A percentile compares a stretch with the other conserved stretches of the same genome.
Conservation (phyloP, 2,797 vertebrate species). For the Enteromius thamalakanensis region DNA sequence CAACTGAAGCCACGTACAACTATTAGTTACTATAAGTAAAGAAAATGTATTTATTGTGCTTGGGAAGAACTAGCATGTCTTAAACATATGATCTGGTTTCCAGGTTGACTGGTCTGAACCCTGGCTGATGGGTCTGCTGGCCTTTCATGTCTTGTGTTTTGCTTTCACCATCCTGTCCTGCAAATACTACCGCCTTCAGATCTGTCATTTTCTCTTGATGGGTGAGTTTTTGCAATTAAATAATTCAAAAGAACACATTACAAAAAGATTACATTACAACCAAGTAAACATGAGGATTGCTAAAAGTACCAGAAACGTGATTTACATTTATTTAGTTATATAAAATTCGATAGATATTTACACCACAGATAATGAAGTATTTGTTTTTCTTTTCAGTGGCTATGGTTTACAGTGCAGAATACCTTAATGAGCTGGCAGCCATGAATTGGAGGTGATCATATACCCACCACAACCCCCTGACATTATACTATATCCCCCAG, state of each 20-base stretch:
- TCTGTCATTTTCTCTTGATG: slow-evolving; percentile 88
- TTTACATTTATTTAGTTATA: background rate
- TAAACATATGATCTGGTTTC: background rate
- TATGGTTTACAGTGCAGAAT: slow-evolving; percentile 89
- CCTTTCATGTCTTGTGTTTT: slow-evolving; percentile 87
- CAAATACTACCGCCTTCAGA: slow-evolving; percentile 84
- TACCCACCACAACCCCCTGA: background rate
- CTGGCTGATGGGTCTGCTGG: slow-evolving; percentile 84
- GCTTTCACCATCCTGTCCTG: slow-evolving; percentile 81
- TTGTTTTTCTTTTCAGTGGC: slow-evolving; percentile 78
- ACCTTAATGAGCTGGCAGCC: slow-evolving; percentile 93
- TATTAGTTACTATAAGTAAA: background rate
- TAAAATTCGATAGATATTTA: background rate
- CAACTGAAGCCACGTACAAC: background rate
- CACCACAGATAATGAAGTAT: slow-evolving; percentile 44
- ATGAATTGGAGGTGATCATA: slow-evolving; percentile 89
- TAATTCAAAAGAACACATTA: no score
- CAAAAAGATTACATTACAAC: background rate
- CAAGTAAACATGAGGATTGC: background rate
- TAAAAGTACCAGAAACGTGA: background rate
- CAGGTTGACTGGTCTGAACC: slow-evolving; percentile 93
- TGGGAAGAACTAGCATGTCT: background rate
- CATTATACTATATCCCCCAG: no score
- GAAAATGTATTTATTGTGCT: background rate
- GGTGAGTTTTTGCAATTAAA: slow-evolving; percentile 75